These are phyloP conservation scores for Hoplostethus mediterraneus DNA, from an alignment of 2,797 vertebrate genomes.

Conservation along the genomic window DNA sequence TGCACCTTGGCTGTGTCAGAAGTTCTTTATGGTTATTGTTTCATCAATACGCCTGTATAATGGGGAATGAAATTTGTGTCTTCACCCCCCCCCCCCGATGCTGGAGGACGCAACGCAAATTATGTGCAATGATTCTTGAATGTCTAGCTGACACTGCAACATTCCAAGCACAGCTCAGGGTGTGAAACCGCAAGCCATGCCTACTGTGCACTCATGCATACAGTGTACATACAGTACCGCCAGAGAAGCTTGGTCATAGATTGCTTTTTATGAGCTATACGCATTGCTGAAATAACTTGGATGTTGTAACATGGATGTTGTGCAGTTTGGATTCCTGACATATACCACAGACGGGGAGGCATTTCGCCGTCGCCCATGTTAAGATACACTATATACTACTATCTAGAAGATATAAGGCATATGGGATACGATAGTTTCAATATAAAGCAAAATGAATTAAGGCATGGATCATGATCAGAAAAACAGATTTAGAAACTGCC, in stretches of 20 bases:
- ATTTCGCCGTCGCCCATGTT: neutral
- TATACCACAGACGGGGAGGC: neutral
- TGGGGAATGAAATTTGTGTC: slow-evolving; percentile 53
- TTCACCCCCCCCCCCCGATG: slow-evolving; percentile 24
- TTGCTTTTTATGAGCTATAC: neutral
- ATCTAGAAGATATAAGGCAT: neutral
- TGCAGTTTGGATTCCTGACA: slow-evolving; percentile 8
- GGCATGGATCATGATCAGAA: neutral
- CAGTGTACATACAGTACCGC: slow-evolving; percentile 21
- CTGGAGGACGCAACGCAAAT: slow-evolving; percentile 43
- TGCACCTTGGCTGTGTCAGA: slow-evolving; percentile 61
- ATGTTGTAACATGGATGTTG: neutral
- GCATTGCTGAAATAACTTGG: neutral
- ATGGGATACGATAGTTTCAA: slow-evolving; percentile 2
- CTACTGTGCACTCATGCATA: slow-evolving; percentile 17
- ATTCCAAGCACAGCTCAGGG: slow-evolving; percentile 64
- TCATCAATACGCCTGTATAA: slow-evolving; percentile 47
- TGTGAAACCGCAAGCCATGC: slow-evolving; percentile 32
- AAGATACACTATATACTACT: neutral
- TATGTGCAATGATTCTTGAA: slow-evolving; percentile 55
- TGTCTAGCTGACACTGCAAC: slow-evolving; percentile 56
- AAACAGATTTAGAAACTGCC: neutral
- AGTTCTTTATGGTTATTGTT: slow-evolving; percentile 50
- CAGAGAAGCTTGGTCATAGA: neutral
- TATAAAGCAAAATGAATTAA: neutral